These are phyloP conservation scores for Noctua fimbriata DNA, from an alignment of 2,888 invertebrate species.

Conservation along the genomic window DNA sequence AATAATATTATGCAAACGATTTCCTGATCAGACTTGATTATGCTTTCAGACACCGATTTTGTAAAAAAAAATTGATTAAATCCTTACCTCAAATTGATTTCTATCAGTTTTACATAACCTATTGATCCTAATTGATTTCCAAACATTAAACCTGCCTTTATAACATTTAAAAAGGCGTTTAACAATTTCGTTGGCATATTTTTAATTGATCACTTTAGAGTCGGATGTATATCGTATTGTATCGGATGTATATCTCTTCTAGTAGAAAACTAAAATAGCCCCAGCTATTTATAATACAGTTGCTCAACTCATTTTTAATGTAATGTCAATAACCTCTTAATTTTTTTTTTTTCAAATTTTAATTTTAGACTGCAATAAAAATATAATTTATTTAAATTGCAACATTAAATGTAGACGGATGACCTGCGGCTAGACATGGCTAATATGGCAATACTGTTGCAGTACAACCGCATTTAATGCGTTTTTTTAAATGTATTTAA, in stretches of 20 bases:
- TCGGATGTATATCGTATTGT: not conserved
- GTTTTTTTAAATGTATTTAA: not conserved
- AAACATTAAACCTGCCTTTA: not conserved
- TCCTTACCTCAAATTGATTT: not conserved
- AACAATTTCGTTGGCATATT: conserved; percentile 20
- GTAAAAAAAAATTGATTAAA: not conserved
- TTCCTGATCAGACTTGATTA: not conserved
- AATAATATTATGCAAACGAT: not conserved
- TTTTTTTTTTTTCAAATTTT: not conserved
- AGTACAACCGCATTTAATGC: conserved; percentile 39
- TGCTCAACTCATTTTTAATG: conserved; percentile 8
- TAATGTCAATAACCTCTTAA: conserved; percentile 39
- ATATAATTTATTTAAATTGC: conserved; percentile 45
- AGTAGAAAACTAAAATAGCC: too few relatives aligned
- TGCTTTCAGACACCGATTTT: not conserved
- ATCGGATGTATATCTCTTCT: too few relatives aligned
- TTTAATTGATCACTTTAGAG: conserved; percentile 36
- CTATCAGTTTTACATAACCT: not conserved
- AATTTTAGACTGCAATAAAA: conserved; percentile 1
- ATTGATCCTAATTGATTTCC: not conserved
- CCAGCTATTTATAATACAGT: not conserved
- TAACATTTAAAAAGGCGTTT: conserved; percentile 6
- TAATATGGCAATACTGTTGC: conserved; percentile 10
- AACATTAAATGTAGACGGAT: conserved; percentile 40
- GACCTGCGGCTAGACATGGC: conserved; percentile 9